Base-by-base conservation (phyloP, 1,140 invertebrate species). In the Saxidomus purpurata region DNA sequence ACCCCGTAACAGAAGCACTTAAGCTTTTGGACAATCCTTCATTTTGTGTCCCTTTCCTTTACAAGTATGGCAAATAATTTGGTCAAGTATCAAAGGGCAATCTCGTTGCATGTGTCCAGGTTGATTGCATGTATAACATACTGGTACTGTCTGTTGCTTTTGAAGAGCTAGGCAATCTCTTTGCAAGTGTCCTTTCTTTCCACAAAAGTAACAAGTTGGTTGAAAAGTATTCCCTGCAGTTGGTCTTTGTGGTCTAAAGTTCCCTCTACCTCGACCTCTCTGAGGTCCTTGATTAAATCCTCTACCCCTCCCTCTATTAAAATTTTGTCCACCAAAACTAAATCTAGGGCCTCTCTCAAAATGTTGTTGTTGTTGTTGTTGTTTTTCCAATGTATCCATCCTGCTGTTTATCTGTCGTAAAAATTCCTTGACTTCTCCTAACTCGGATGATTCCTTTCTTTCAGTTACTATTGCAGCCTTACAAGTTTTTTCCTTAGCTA, bases 1-100 rank as follows among this genome's bases (percentile, higher is more conserved):
- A 85, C 31, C 82, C 82, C 38, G 13, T 55, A 25, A 85, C 63
- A 25, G 25, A 67, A n/a, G n/a, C 82, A 85, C 82, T 74, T 71
- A 85, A n/a, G 0, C 0, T 40, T 85, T 85, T 85, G 67, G 82
- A 61, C 81, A 83, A 25, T 83, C 40, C 17, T 49, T 83, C 22
- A 8, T 3, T 17, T 34, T 43, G 22, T 83, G 81, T 69, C 81
- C 81, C 40, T 83, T 83, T 34, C 49, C 81, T 0, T 83, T 83
- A 22, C 81, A 83, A 8, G 1, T 28, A 47, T 22, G n/a, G 25
- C 81, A 83, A 4, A n/a, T 36, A 1, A 83, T 25, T 6, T 63
- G 6, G 9, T 15, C 11, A 15, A 69, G n/a, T 28, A 83, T n/a
- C 19, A 2, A 8, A 19, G 81, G 81, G 25, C 81, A 83, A 83